These are phyloP conservation scores for Tinea pellionella DNA, from an alignment of 2,888 invertebrate genomes.

Conservation along the genomic window DNA sequence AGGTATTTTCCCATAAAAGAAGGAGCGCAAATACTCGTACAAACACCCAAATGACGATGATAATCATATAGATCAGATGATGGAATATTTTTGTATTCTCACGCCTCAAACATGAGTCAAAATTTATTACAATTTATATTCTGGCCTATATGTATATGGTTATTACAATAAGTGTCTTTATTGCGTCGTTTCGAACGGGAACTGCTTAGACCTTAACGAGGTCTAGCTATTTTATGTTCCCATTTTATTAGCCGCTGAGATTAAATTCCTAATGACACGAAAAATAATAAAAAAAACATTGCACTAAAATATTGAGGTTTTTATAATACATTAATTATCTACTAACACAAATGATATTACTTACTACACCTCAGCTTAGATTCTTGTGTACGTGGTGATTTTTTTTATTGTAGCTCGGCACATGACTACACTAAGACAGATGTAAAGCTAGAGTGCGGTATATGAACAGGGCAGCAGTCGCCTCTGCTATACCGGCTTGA, in stretches of 20 bases:
- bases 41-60: not conserved
- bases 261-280: constrained; percentile 8
- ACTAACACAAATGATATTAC: no score
- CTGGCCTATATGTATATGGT: not conserved
- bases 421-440: no score
- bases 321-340: no score
- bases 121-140: not conserved
- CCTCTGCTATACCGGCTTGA: no score
- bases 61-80: not conserved
- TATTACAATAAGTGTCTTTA: constrained; percentile 48
- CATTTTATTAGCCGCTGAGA: constrained; percentile 35
- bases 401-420: no score
- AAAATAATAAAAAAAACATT: not conserved
- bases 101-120: not conserved
- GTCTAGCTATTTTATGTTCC: constrained; percentile 35
- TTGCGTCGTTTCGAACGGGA: constrained; percentile 35
- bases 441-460: no score
- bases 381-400: no score
- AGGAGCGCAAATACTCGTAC: not conserved
- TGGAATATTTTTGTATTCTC: not conserved
- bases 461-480: no score
- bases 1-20: no score
- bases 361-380: no score
- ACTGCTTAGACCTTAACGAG: constrained; percentile 43
- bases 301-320: not conserved